Conservation (phyloP, 1,140 invertebrate genomes). For the Tribolium madens region DNA sequence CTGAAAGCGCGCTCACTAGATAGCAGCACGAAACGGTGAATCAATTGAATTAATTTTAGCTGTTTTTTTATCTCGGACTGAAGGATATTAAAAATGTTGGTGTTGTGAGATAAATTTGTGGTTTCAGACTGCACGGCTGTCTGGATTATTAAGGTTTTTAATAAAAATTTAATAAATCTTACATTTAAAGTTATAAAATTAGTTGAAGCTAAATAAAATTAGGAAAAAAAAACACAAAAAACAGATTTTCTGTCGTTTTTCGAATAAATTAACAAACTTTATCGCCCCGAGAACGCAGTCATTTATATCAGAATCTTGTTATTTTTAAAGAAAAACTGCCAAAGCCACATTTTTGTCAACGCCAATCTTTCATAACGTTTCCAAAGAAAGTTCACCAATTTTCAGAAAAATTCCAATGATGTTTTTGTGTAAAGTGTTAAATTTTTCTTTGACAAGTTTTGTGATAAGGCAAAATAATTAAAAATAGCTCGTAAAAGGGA, state of each 20-base stretch:
- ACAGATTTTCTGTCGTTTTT: too few relatives aligned
- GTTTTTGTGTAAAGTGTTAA: background rate
- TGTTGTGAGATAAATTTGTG: slow-evolving; percentile 26
- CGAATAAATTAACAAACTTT: background rate
- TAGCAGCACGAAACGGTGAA: slow-evolving; percentile 2
- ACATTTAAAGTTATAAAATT: too few relatives aligned
- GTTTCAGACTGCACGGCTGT: slow-evolving; percentile 28
- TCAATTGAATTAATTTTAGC: slow-evolving; percentile 9
- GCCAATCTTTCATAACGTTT: too few relatives aligned
- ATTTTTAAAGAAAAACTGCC: background rate
- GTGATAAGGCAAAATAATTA: background rate
- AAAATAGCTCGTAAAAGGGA: background rate
- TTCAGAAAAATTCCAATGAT: slow-evolving; percentile 22
- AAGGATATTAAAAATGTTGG: slow-evolving; percentile 24
- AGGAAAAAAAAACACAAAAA: too few relatives aligned
- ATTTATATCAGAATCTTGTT: background rate
- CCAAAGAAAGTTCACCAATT: background rate
- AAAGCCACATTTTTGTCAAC: too few relatives aligned
- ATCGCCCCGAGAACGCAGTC: background rate
- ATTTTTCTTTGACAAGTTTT: background rate
- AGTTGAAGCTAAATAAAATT: too few relatives aligned
- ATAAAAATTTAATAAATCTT: too few relatives aligned
- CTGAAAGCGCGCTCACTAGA: slow-evolving; percentile 19
- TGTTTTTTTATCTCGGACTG: slow-evolving; percentile 9
- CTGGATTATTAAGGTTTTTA: too few relatives aligned